These are phyloP conservation scores for Seira sanloemensis DNA, from an alignment of 2,888 invertebrate genomes.

Conservation along the genomic window DNA sequence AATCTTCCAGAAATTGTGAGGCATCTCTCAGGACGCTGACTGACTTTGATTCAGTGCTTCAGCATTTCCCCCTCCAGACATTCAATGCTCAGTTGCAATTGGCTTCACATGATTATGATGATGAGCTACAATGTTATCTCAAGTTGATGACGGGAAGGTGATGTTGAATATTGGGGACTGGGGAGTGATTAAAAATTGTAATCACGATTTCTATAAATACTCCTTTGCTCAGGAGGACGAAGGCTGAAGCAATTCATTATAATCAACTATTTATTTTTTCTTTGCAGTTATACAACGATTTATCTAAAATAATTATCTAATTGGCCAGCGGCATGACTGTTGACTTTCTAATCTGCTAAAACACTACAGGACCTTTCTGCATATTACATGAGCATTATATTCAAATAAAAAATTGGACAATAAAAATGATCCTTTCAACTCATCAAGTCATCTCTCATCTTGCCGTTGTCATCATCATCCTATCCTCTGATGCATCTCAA, in stretches of 20 bases:
- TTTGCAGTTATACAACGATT: slow-evolving; percentile 12
- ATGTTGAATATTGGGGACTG: slow-evolving; percentile 19
- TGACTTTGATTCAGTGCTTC: no score
- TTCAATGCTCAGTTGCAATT: no score
- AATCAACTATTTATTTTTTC: slow-evolving; percentile 33
- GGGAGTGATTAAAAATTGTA: slow-evolving; percentile 8
- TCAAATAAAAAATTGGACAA: slow-evolving; percentile 20
- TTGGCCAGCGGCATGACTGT: slow-evolving; percentile 48
- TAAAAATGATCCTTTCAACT: slow-evolving; percentile 28
- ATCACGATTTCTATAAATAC: slow-evolving; percentile 34
- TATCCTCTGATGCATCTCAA: no score
- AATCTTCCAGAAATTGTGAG: no score
- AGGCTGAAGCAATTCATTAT: no score
- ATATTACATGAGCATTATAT: slow-evolving; percentile 9
- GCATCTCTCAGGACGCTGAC: no score
- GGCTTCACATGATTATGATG: neutral
- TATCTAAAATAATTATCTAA: slow-evolving; percentile 55
- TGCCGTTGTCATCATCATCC: slow-evolving; percentile 22
- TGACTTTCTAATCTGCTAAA: slow-evolving; percentile 1
- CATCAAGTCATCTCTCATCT: no score
- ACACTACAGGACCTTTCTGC: neutral
- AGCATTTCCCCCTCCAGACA: no score
- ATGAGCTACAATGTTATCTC: neutral
- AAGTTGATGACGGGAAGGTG: no score
- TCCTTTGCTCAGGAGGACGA: no score